Conservation (phyloP, 1,140 invertebrate species). For the Megalonaias nervosa region DNA sequence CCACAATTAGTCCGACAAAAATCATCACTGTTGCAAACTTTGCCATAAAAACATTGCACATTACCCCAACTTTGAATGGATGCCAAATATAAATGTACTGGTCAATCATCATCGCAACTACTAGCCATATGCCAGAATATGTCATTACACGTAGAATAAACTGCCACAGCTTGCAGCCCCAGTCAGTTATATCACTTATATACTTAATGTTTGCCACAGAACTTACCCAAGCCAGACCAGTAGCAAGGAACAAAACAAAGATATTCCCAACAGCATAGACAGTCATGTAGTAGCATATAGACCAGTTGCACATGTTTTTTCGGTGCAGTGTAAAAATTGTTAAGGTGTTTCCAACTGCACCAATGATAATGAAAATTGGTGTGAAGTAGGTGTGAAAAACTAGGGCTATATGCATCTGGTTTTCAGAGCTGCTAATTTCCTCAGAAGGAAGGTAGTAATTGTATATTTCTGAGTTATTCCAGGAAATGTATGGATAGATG, state of each 20-base stretch:
- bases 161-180: conserved; percentile 61
- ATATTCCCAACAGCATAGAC: conserved; percentile 62
- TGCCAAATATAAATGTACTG: conserved; percentile 61
- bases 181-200: conserved; percentile 49
- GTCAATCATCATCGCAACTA: conserved; percentile 63
- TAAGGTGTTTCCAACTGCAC: conserved; percentile 62
- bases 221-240: conserved; percentile 55
- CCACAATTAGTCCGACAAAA: conserved; percentile 58
- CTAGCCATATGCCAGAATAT: conserved; percentile 64
- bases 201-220: conserved; percentile 47
- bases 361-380: conserved; percentile 60
- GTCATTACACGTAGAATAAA: conserved; percentile 60
- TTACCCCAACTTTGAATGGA: conserved; percentile 40
- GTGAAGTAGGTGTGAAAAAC: conserved; percentile 41
- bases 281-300: conserved; percentile 64
- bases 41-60: conserved; percentile 63
- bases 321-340: conserved; percentile 58
- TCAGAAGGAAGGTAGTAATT: no score
- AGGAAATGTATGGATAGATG: no score
- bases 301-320: conserved; percentile 53
- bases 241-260: conserved; percentile 53
- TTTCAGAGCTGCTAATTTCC: no score
- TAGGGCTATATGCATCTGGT: no score
- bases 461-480: no score
- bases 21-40: conserved; percentile 57